Conservation (phyloP, 2,888 invertebrate species). For the Campopleginae sp. region DNA sequence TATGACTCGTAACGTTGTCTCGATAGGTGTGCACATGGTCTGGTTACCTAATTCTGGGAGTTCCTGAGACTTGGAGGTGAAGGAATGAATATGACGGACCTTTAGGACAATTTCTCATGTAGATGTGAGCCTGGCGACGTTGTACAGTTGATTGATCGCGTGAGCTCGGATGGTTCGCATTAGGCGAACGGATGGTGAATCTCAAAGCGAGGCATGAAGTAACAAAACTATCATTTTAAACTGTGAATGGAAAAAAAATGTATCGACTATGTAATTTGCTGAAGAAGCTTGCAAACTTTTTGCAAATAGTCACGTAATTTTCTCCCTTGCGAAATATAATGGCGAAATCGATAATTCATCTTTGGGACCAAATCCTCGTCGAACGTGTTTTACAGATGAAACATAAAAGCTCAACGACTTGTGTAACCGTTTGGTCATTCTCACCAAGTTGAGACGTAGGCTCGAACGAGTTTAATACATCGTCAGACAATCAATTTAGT, state of each 20-base stretch:
- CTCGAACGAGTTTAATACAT: constrained; percentile 49
- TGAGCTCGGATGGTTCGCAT: background rate
- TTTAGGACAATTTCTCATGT: background rate
- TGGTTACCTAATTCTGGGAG: background rate
- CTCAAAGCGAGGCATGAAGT: background rate
- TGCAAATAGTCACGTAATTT: constrained; percentile 37
- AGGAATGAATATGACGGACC: background rate
- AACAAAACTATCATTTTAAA: constrained; percentile 29
- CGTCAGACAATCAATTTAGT: constrained; percentile 67
- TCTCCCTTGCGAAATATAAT: constrained; percentile 44
- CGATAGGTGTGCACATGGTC: constrained; percentile 51
- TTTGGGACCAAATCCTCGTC: constrained; percentile 66
- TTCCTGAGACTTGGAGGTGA: background rate
- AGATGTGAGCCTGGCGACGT: constrained; percentile 21
- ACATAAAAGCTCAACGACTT: background rate
- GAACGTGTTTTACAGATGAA: constrained; percentile 21
- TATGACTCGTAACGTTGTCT: constrained; percentile 50
- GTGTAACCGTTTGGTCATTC: constrained; percentile 33
- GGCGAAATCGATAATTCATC: constrained; percentile 58
- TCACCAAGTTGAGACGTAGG: constrained; percentile 24
- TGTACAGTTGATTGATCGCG: constrained; percentile 49
- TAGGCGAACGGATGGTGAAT: constrained; percentile 20
- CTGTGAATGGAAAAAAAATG: constrained; percentile 33
- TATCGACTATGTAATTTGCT: constrained; percentile 32
- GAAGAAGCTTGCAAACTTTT: constrained; percentile 54